phyloP scores from a whole-genome alignment of 1,140 invertebrate species.

The Drosophila sulfurigaster region DNA sequence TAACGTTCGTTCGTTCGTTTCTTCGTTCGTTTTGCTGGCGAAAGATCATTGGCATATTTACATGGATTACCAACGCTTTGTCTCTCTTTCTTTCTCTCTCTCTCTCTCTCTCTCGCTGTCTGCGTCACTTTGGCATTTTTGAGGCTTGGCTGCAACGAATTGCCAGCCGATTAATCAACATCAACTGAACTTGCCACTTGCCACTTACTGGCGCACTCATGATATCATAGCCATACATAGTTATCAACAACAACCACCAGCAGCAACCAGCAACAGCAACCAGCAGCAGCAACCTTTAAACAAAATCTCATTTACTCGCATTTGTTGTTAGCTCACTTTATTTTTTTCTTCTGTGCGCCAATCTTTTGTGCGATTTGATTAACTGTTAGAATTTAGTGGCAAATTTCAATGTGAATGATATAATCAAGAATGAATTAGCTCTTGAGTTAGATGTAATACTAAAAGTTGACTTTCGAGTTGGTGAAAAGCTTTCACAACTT shows the following conservation, averaged over 20 bases:
- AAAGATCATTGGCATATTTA: conserved; percentile 68
- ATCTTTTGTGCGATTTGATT: conserved; percentile 8
- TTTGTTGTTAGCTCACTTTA: conserved; percentile 1
- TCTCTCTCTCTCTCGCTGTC: conserved; percentile 2
- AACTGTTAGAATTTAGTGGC: background rate
- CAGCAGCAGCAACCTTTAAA: background rate
- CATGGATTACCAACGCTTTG: conserved; percentile 37
- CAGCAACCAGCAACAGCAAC: too few species aligned
- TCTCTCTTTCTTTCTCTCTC: conserved; percentile 6
- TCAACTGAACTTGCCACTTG: conserved; percentile 30
- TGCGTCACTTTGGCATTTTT: conserved; percentile 38
- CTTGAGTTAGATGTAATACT: background rate
- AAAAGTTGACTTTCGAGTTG: too few species aligned
- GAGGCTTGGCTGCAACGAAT: conserved; percentile 42
- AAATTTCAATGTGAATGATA: conserved; percentile 8
- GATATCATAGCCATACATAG: background rate
- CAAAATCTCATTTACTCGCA: background rate
- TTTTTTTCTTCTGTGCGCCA: background rate
- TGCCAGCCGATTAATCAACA: conserved; percentile 35
- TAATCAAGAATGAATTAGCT: background rate
- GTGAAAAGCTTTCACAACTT: too few species aligned
- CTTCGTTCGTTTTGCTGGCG: conserved; percentile 28
- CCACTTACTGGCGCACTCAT: conserved; percentile 1
- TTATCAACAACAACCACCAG: background rate
- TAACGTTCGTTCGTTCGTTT: conserved; percentile 16